phyloP scores from a whole-genome alignment of 2,888 invertebrate genomes.

The Trachelus stipa region DNA sequence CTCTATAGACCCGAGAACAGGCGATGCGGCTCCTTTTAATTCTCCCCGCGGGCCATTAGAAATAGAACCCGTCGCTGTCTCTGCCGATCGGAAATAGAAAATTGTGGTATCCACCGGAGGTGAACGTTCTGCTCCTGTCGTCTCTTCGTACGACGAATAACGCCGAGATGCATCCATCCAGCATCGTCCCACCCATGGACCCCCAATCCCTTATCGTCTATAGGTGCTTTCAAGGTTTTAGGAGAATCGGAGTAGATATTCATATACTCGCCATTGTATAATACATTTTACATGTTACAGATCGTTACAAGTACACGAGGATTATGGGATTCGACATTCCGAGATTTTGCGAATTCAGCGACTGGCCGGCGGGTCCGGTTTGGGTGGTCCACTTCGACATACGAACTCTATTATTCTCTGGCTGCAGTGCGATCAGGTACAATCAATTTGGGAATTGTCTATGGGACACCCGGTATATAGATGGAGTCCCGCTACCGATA shows the following conservation, averaged over 20 bases:
- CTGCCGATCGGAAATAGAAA: constrained; percentile 5
- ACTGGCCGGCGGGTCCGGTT: constrained; percentile 71
- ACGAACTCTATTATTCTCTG: constrained; percentile 83
- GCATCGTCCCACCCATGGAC: not conserved
- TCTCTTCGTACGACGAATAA: not conserved
- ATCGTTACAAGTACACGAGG: constrained; percentile 81
- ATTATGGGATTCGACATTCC: constrained; percentile 77
- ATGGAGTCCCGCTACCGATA: not conserved
- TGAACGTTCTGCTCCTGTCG: not conserved
- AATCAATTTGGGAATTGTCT: not conserved
- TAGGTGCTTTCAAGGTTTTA: not conserved
- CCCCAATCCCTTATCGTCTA: not conserved
- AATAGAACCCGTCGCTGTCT: constrained; percentile 5
- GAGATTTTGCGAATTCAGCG: constrained; percentile 78
- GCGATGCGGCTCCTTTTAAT: not conserved
- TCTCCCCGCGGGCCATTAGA: not conserved
- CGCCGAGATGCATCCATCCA: not conserved
- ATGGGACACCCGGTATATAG: not conserved
- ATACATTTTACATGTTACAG: constrained; percentile 65
- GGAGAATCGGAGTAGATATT: not conserved
- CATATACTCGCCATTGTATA: not conserved
- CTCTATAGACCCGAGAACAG: not conserved
- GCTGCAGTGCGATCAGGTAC: constrained; percentile 85
- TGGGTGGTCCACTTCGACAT: constrained; percentile 82
- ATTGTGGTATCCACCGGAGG: not conserved